These are phyloP conservation scores for Sarcophaga variegata DNA, from an alignment of 2,888 invertebrate species.

Conservation along the genomic window DNA sequence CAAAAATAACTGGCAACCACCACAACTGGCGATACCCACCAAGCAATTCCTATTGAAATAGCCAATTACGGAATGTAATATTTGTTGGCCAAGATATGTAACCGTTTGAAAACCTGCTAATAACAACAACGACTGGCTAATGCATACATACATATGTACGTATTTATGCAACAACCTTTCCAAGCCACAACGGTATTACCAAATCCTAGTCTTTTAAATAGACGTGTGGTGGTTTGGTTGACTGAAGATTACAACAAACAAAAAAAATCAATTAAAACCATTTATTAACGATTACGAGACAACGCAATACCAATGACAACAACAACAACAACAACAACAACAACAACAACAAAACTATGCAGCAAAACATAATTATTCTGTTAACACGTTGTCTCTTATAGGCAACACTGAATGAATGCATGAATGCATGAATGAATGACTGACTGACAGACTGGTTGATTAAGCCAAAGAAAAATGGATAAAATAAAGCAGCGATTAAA, in stretches of 20 bases:
- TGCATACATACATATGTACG: background rate
- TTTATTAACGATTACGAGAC: slow-evolving; percentile 25
- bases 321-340: slow-evolving; percentile 22
- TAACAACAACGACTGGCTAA: background rate
- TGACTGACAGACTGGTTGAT: background rate
- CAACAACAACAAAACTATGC: slow-evolving; percentile 12
- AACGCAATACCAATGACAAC: background rate
- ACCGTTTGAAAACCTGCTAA: slow-evolving; percentile 12
- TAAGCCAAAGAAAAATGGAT: slow-evolving; percentile 43
- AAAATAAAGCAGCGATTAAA: background rate
- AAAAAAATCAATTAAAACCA: slow-evolving; percentile 49
- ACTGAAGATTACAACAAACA: background rate
- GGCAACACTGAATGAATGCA: background rate
- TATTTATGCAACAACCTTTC: slow-evolving; percentile 58
- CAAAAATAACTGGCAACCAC: slow-evolving; percentile 15
- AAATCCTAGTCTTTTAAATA: slow-evolving; percentile 19
- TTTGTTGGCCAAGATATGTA: slow-evolving; percentile 33
- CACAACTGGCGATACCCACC: slow-evolving; percentile 17
- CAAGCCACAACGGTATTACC: slow-evolving; percentile 36
- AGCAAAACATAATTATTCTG: slow-evolving; percentile 28
- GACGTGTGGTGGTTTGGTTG: background rate
- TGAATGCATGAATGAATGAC: background rate
- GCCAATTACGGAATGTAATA: slow-evolving; percentile 36
- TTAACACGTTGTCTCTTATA: slow-evolving; percentile 5
- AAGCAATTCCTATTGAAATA: slow-evolving; percentile 34